Evolutionary conservation across 2,113 vertebrate genomes (phyloP), one percentile per base, ranked within the genome.

Genomic region (Cathartes aura): DNA sequence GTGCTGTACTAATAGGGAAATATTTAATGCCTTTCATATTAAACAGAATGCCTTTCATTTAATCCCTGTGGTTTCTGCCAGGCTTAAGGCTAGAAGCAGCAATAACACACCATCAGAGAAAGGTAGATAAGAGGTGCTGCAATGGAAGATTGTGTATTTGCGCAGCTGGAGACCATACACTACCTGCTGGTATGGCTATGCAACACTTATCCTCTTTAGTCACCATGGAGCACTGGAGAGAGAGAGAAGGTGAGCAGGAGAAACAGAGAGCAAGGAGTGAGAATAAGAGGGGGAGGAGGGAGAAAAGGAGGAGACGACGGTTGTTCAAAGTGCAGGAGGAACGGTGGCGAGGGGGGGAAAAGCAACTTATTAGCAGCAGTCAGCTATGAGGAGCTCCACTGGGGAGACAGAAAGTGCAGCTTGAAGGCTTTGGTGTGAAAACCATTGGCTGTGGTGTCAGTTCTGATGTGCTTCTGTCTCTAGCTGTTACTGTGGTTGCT

Each of bases 261-360:
- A 76, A 90, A 87, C 17, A 82, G 11, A 60, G 9, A 80, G 12
- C 22, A 80, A 68, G 2, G 5, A 60, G 8, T 48, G 15, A 78
- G 17, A 74, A n/a, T 66, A 67, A 84, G 40, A 52, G 42, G n/a
- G 15, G 91, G 6, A 83, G 3, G 6, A 75, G 15, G 17, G 29
- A 55, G 29, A 16, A 89, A 89, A 79, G 20, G 26, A 82, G 17
- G 38, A 80, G 17, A 27, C 0, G 1, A 22, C 2, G 4, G 19
- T 29, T 26, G 42, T 62, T 73, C 50, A 13, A 67, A 82, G 8
- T 32, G 30, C 12, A 15, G 66, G 18, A 85, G 47, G 43, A 82
- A 16, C 0, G 0, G 60, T 14, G 7, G 32, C 2, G 15, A 10
- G 5, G 3, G 4, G 9, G 5, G 7, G 0, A 4, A 40, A 42